phyloP scores from a whole-genome alignment of 64 coral and sea anemone genomes.

The Actinia equina region DNA sequence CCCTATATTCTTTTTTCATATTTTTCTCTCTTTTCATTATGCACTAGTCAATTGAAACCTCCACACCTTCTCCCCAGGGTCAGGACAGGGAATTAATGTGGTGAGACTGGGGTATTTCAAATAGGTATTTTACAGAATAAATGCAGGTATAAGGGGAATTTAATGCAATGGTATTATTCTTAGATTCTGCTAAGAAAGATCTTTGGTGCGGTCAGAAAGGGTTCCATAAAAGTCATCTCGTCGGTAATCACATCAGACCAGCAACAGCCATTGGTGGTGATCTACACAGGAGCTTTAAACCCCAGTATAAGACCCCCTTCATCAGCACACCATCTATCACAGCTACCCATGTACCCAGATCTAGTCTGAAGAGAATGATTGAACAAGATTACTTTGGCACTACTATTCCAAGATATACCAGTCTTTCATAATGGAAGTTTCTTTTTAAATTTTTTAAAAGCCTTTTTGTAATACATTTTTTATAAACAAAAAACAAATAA shows the following conservation, averaged over 20 bases:
- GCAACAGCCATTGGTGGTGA: neutral
- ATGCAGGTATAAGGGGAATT: neutral
- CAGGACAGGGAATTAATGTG: too few species aligned
- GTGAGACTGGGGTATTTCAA: neutral
- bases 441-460: neutral
- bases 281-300: slow-evolving; percentile 5
- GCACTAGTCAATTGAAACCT: too few species aligned
- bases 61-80: too few species aligned
- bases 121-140: neutral
- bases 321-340: slow-evolving; percentile 80
- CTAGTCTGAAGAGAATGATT: slow-evolving; percentile 80
- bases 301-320: slow-evolving; percentile 39
- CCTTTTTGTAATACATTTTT: neutral
- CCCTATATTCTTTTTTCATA: too few species aligned
- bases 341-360: slow-evolving; percentile 60
- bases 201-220: neutral
- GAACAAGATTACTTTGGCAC: slow-evolving; percentile 91
- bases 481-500: neutral
- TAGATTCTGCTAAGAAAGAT: neutral
- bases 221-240: slow-evolving; percentile 73
- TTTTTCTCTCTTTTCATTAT: too few species aligned
- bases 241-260: slow-evolving; percentile 39
- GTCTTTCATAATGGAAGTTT: slow-evolving; percentile 49
- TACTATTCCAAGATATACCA: slow-evolving; percentile 75
- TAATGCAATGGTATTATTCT: neutral